Base-by-base conservation (phyloP, 2,888 invertebrate genomes). In the Molanna angustata region DNA sequence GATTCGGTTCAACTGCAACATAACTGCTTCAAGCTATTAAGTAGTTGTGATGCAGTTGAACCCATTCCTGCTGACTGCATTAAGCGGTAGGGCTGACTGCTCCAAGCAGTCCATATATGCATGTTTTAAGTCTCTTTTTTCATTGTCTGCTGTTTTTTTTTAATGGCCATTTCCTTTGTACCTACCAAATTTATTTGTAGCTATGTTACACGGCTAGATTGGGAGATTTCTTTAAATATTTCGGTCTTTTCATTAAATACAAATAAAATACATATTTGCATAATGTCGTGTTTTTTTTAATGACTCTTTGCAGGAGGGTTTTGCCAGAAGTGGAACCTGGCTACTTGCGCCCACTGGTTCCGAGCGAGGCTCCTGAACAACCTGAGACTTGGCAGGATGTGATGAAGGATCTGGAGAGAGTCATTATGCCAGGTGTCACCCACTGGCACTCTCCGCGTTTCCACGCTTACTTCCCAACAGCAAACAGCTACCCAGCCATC, bases 361-460 rank as follows among this genome's bases (percentile, higher is more conserved):
- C 97, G 0, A 83, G 84, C 51, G 81, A 80, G 54, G 93, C 95
- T 0, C 98, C 98, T 0, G 78, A 83, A 61, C 76, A 85, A 59
- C 84, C 94, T 0, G 96, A 98, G 66, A 80, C 82, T 37, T 99
- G 95, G 94, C 84, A 91, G 58, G 86, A 88, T 48, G 88, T 99
- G 49, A 88, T 98, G 84, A 81, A 83, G 3, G 98, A 98, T 69
- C 83, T 99, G 57, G 97, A 98, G 69, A 79, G 87, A 49, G 90
- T 96, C 50, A 91, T 99, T 61, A 97, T 98, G 96, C 96, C 97
- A 0, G 98, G 98, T 42, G 93, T 95, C 49, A 96, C 96, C 1
- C 96, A 96, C 67, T 97, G 96, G 96, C 93, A 95, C 69, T 93
- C 92, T 49, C 96, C 96, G 4, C 83, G 88, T 66, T 97, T 97